Conservation (phyloP, 2,888 invertebrate genomes). For the Cryptocheilus praepositus region DNA sequence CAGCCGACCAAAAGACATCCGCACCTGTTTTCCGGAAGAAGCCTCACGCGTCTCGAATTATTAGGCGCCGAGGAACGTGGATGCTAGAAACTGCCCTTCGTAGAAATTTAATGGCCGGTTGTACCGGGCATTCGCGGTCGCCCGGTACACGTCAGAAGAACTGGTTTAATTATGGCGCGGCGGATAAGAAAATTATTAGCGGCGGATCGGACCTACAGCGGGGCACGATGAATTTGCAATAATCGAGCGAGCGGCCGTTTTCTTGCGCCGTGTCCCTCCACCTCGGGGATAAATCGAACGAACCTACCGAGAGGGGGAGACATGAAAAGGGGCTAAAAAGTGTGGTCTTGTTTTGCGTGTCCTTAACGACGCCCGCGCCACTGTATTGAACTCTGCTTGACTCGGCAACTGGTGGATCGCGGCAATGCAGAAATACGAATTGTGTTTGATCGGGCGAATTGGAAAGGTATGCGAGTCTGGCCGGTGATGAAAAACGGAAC, state of each 20-base stretch:
- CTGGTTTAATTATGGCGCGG: slow-evolving; percentile 44
- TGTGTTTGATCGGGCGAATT: slow-evolving; percentile 3
- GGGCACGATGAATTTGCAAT: slow-evolving; percentile 41
- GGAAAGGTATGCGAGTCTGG: too few relatives aligned
- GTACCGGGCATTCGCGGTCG: not conserved
- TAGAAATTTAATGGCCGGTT: slow-evolving; percentile 30
- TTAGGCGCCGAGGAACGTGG: slow-evolving; percentile 7
- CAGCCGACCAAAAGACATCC: too few relatives aligned
- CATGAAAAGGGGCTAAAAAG: slow-evolving; percentile 1
- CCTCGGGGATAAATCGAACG: not conserved
- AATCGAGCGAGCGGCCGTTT: slow-evolving; percentile 23
- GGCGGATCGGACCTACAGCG: slow-evolving; percentile 28
- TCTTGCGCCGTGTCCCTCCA: not conserved
- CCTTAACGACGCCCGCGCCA: slow-evolving; percentile 18
- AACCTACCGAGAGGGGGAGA: slow-evolving; percentile 6
- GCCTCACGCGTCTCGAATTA: slow-evolving; percentile 9
- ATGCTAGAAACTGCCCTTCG: slow-evolving; percentile 10
- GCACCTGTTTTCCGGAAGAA: slow-evolving; percentile 1
- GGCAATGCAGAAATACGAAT: slow-evolving; percentile 6
- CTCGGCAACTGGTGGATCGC: not conserved
- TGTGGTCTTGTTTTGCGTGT: not conserved
- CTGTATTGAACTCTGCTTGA: slow-evolving; percentile 6
- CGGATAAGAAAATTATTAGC: slow-evolving; percentile 42
- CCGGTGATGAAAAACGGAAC: too few relatives aligned
- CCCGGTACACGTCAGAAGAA: slow-evolving; percentile 31